Evolutionary conservation across 2,113 vertebrate genomes (phyloP).

Genomic region (Heterocephalus glaber): DNA sequence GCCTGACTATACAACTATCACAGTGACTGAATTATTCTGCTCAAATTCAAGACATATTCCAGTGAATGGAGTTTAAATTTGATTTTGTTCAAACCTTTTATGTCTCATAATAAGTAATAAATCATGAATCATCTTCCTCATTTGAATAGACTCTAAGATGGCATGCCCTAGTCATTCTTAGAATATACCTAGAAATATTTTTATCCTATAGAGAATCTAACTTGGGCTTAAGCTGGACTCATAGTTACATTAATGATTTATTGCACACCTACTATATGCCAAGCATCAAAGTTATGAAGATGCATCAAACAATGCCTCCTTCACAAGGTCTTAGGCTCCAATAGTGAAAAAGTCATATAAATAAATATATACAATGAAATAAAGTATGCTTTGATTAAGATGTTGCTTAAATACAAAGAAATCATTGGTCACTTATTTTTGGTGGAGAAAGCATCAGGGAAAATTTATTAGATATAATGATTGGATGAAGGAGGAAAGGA

Average conservation of each 20-base stretch:
- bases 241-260: not conserved
- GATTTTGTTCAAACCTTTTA: not conserved
- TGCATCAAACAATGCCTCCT: not conserved
- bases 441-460: not conserved
- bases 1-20: not conserved
- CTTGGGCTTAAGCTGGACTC: not conserved
- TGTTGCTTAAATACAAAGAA: not conserved
- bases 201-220: not conserved
- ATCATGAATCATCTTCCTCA: not conserved
- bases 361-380: not conserved
- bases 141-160: not conserved
- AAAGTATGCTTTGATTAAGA: not conserved
- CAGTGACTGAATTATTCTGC: not conserved
- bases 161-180: not conserved
- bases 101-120: not conserved
- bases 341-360: not conserved
- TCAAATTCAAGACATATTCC: not conserved
- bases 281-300: not conserved
- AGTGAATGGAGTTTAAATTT: not conserved
- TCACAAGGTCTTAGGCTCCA: not conserved
- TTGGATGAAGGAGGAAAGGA: not conserved
- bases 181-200: not conserved
- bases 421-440: not conserved
- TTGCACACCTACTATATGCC: not conserved
- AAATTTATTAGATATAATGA: not conserved